Conservation (phyloP, 2,113 vertebrate genomes). For the Aviceda subcristata region DNA sequence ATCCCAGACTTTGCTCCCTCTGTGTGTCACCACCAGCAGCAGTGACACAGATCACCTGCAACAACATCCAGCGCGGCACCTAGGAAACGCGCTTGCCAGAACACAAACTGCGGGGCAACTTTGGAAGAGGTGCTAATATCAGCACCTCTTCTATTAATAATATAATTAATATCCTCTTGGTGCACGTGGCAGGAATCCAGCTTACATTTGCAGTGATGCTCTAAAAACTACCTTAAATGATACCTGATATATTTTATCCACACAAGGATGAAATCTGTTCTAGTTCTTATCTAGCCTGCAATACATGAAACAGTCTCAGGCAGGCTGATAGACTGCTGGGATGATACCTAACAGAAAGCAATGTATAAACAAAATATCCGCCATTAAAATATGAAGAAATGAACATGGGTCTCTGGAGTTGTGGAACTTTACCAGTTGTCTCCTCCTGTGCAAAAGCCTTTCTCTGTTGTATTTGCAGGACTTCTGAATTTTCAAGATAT, state of each 20-base stretch:
- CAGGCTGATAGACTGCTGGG: background rate
- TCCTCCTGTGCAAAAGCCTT: background rate
- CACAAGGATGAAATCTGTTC: background rate
- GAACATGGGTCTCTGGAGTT: background rate
- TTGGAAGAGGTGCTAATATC: background rate
- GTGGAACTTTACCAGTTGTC: background rate
- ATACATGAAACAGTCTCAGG: background rate
- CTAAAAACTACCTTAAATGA: background rate
- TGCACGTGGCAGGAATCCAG: background rate
- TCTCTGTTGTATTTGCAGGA: background rate
- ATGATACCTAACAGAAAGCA: background rate
- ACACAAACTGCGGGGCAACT: background rate
- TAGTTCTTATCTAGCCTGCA: background rate
- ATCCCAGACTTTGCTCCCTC: background rate
- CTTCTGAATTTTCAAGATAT: background rate
- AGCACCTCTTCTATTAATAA: too few species aligned
- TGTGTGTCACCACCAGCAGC: accelerated
- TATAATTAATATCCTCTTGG: background rate
- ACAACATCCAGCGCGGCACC: background rate
- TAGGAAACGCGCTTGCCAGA: background rate
- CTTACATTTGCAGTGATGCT: background rate
- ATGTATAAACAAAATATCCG: background rate
- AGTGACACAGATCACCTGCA: background rate
- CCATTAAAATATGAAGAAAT: background rate
- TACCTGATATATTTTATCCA: background rate